These are phyloP conservation scores for Podarcis cretensis DNA, from an alignment of 2,113 vertebrate genomes.

Conservation along the genomic window DNA sequence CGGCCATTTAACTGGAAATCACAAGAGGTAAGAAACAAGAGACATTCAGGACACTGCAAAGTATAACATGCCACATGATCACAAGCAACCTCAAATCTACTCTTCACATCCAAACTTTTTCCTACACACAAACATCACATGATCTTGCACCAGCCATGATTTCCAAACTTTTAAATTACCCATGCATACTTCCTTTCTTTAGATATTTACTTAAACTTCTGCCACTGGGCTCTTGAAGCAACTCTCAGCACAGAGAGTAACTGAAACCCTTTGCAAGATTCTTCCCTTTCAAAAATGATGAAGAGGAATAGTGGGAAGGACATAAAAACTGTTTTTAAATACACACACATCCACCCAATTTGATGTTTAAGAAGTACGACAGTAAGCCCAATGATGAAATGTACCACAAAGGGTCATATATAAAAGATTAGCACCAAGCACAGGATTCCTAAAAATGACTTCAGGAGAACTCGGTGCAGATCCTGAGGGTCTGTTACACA, in stretches of 20 bases:
- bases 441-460: background rate
- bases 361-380: background rate
- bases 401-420: background rate
- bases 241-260: background rate
- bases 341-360: background rate
- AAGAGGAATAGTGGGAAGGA: too few species aligned
- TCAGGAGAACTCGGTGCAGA: background rate
- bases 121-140: background rate
- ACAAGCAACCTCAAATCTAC: background rate
- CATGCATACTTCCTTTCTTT: background rate
- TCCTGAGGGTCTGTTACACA: background rate
- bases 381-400: background rate
- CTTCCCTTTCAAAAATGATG: too few species aligned
- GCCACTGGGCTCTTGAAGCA: background rate
- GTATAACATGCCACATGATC: background rate
- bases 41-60: background rate
- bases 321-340: too few species aligned
- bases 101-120: background rate
- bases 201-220: background rate
- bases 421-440: background rate
- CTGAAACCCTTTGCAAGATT: too few species aligned
- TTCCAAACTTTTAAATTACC: background rate
- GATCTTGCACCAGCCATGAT: background rate
- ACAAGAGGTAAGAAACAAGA: too few species aligned
- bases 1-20: too few species aligned